Evolutionary conservation across 2,797 vertebrate species (phyloP).

Genomic region (Platyrinchus mystaceus): DNA sequence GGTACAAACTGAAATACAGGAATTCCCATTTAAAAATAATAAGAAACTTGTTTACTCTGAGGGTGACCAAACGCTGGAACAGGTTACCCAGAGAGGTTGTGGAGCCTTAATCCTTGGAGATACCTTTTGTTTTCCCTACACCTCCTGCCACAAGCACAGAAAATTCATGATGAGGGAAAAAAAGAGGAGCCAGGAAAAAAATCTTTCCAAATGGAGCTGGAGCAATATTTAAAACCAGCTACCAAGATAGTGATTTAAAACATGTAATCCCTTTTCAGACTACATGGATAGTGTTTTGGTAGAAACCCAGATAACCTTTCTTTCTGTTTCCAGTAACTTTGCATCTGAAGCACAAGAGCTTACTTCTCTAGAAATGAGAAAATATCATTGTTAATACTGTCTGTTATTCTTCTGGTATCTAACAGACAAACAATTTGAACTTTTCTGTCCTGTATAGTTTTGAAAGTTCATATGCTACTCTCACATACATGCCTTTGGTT

Average conservation of each 20-base stretch:
- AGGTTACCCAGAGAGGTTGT: not conserved
- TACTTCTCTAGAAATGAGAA: not conserved
- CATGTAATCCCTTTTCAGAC: not conserved
- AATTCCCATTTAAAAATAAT: not conserved
- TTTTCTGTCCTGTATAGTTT: not conserved
- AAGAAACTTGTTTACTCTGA: not conserved
- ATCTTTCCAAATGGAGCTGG: not conserved
- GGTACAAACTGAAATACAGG: not conserved
- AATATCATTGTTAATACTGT: not conserved
- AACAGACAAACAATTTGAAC: not conserved
- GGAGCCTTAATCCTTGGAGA: not conserved
- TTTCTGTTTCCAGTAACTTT: not conserved
- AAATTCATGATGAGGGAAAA: not conserved
- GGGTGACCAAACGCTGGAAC: not conserved
- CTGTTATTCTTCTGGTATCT: not conserved
- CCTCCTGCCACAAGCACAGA: not conserved
- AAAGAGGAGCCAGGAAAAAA: not conserved
- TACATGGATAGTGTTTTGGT: not conserved
- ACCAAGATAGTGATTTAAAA: conserved; percentile 14
- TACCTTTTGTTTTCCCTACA: not conserved
- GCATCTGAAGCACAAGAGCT: not conserved
- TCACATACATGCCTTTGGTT: accelerated
- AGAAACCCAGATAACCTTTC: not conserved
- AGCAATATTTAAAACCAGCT: not conserved
- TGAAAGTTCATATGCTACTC: not conserved